Evolutionary conservation across 2,113 vertebrate genomes (phyloP), one percentile per base, ranked within the genome.

Genomic region (Cyprinodon tularosa): DNA sequence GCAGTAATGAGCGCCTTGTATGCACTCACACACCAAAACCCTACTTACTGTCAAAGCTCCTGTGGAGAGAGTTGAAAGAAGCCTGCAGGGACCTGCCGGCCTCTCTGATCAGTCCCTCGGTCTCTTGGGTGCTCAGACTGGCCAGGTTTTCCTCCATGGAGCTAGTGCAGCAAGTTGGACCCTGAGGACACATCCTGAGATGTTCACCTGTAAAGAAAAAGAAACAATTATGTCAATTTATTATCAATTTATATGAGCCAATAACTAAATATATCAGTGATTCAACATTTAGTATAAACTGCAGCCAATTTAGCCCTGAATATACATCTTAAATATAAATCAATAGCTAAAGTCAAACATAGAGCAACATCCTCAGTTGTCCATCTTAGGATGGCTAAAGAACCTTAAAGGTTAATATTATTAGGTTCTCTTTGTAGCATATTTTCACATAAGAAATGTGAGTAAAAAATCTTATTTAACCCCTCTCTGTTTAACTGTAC

Each of bases 111-210:
- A 96, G 95, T 0, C 85, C 90, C 89, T 98, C 97, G 38, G 97
- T 96, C 92, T 99, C 98, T 0, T 82, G 76, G 0, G 89, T 83
- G 81, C 97, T 97, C 74, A 96, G 94, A 78, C 93, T 92, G 53
- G 96, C 94, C 65, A 99, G 94, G 78, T 93, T 97, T 87, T 97
- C 97, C 91, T 99, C 98, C 96, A 99, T 98, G 74, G 93, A 86
- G 0, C 95, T 96, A 77, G 97, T 99, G 77, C 97, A 98, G 93
- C 98, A 99, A 77, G 97, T 99, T 44, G 95, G 96, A 57, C 96
- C 96, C 85, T 97, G 96, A 12, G 97, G 96, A 90, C 98, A 99
- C 89, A 96, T 95, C 62, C 95, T 93, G 87, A 99, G 94, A 88
- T 99, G 97, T 89, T 98, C 97, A 69, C 98, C 98, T 99, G 85